phyloP scores from a whole-genome alignment of 2,888 invertebrate genomes.

The Athalia cordata region DNA sequence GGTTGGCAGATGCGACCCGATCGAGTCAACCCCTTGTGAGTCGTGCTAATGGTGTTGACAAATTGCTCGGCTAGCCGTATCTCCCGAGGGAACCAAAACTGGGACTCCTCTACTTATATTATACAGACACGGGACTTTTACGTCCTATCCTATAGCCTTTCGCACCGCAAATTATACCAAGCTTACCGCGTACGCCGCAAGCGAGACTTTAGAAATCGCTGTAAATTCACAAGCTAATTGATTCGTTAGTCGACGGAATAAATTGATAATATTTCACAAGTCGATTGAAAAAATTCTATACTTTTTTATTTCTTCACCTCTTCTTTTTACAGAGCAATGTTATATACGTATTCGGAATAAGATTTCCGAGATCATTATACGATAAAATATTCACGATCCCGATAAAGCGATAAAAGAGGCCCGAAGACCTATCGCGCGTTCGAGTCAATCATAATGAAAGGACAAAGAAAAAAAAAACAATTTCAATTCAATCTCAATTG shows the following conservation, averaged over 20 bases:
- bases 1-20: slow-evolving; percentile 68
- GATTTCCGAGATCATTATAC: too few species aligned
- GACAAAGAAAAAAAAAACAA: too few species aligned
- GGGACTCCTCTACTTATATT: not conserved
- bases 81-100: slow-evolving; percentile 61
- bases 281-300: not conserved
- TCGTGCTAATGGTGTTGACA: slow-evolving; percentile 72
- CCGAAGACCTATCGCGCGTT: too few species aligned
- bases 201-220: slow-evolving; percentile 26
- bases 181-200: not conserved
- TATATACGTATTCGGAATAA: too few species aligned
- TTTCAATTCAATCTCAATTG: too few species aligned
- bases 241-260: too few species aligned
- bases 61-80: slow-evolving; percentile 72
- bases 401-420: too few species aligned
- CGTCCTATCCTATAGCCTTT: not conserved
- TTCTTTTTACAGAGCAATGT: not conserved
- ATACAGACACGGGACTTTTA: slow-evolving; percentile 15
- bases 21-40: slow-evolving; percentile 68
- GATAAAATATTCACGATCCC: too few species aligned
- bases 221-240: slow-evolving; percentile 18
- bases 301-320: not conserved
- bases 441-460: too few species aligned
- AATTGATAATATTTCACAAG: too few species aligned
- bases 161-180: slow-evolving; percentile 17